Evolutionary conservation across 1,140 invertebrate genomes (phyloP), one percentile per base, ranked within the genome.

Genomic region (Agrypnia vestita): DNA sequence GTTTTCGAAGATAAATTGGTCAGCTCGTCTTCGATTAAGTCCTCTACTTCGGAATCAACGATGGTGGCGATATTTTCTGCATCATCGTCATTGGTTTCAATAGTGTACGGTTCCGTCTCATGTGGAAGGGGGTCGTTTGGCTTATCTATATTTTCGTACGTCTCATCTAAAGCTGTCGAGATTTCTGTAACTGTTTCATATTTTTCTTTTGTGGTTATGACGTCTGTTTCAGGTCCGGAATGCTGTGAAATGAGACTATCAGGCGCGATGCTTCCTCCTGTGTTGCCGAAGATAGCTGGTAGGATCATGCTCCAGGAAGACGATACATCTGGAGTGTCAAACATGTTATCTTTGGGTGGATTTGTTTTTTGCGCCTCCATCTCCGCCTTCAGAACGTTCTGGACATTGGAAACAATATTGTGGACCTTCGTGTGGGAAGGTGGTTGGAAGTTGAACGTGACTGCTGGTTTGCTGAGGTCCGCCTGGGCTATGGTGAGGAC

Each of bases 241-340:
- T 90, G 89, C 56, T 90, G 86, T 43, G 86, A 86, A 43, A 89
- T 88, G 49, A 85, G 84, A 84, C 90, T 91, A 84, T 92, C 90
- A 3, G 90, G 90, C n/a, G 91, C 87, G 51, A 92, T 90, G 61
- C 92, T 92, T n/a, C 89, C 88, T 10, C 92, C 93, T 8, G 92
- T 92, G 82, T 93, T 94, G 0, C 93, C 93, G 85, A 95, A 93
- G 81, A 95, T 94, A 0, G 94, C 93, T 0, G 95, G 94, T 64
- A 96, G 87, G 78, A 96, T 95, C 76, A 94, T 92, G 73, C 93
- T 94, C 95, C 95, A 96, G n/a, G 94, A 91, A 84, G 93, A 87
- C 72, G 94, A 91, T 78, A 95, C 90, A 86, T 95, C 91, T 55
- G 93, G 93, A 4, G 92, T 93, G 84, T 93, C 92, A 13, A 93